These are phyloP conservation scores for Drosophila hydei DNA, from an alignment of 1,140 invertebrate species.

Conservation along the genomic window DNA sequence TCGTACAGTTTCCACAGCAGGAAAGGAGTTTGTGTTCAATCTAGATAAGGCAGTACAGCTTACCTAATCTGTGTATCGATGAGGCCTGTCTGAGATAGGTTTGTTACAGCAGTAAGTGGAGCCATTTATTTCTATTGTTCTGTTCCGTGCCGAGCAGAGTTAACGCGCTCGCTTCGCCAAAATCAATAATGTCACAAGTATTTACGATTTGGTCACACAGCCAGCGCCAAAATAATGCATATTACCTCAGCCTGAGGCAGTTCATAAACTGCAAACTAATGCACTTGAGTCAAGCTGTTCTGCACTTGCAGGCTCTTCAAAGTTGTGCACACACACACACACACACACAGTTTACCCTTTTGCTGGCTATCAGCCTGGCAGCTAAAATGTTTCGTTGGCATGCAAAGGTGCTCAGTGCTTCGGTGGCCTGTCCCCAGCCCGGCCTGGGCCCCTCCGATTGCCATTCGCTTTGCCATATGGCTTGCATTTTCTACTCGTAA, in stretches of 20 bases:
- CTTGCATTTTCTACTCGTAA: conserved; percentile 18
- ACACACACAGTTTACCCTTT: not conserved
- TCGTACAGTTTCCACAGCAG: no score
- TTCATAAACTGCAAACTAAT: conserved; percentile 50
- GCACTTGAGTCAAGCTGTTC: conserved; percentile 39
- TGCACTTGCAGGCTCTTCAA: conserved; percentile 29
- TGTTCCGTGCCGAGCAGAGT: not conserved
- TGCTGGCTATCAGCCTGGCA: not conserved
- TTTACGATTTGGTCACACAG: conserved; percentile 39
- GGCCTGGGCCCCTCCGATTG: not conserved
- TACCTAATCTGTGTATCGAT: no score
- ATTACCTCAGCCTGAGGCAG: conserved; percentile 32
- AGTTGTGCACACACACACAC: conserved; percentile 11
- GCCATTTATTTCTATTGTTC: not conserved
- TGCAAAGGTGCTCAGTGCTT: conserved; percentile 34
- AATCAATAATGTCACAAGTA: conserved; percentile 20
- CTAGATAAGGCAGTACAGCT: no score
- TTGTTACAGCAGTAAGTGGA: not conserved
- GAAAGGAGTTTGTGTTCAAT: no score
- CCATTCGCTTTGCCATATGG: conserved; percentile 26
- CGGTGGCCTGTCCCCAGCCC: not conserved
- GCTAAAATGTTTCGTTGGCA: conserved; percentile 50
- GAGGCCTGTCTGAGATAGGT: no score
- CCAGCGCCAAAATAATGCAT: conserved; percentile 31
- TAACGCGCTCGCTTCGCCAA: not conserved